These are phyloP conservation scores for Chaetodon auriga DNA, from an alignment of 2,113 vertebrate genomes.

Conservation along the genomic window DNA sequence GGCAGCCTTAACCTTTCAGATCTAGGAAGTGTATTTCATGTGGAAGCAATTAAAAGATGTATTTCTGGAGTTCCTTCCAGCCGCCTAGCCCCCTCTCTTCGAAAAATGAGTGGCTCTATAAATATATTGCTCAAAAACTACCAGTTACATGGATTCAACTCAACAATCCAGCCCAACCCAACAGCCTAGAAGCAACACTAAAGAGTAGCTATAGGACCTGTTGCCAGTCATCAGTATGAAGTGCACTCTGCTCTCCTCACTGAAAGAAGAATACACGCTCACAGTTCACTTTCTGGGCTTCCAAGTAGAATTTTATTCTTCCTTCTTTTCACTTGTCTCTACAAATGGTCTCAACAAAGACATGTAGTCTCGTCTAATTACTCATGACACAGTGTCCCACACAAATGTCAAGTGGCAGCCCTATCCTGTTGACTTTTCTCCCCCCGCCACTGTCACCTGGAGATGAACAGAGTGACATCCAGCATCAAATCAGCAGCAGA, in stretches of 20 bases:
- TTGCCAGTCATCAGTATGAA: slow-evolving; percentile 10
- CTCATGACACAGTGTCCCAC: slow-evolving; percentile 26
- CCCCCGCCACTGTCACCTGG: slow-evolving; percentile 9
- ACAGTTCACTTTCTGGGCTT: background rate
- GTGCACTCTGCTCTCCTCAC: background rate
- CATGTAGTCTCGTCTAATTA: slow-evolving; percentile 61
- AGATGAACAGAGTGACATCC: slow-evolving; percentile 8
- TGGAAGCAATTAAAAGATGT: background rate
- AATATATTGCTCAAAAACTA: background rate
- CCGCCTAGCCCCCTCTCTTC: background rate
- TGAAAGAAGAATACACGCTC: background rate
- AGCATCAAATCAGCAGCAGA: slow-evolving; percentile 15
- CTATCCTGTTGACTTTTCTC: slow-evolving; percentile 55
- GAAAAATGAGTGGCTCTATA: background rate
- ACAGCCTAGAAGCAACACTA: background rate
- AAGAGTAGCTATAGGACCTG: background rate
- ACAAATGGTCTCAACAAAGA: slow-evolving; percentile 33
- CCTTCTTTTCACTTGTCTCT: background rate
- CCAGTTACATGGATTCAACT: background rate
- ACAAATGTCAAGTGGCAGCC: slow-evolving; percentile 63
- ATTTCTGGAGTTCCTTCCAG: background rate
- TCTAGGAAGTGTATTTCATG: background rate
- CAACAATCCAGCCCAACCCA: no score
- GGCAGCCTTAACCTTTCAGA: background rate
- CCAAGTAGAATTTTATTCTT: background rate